Base-by-base conservation (phyloP, 2,888 invertebrate genomes). In the Acanthococcus lagerstroemiae region DNA sequence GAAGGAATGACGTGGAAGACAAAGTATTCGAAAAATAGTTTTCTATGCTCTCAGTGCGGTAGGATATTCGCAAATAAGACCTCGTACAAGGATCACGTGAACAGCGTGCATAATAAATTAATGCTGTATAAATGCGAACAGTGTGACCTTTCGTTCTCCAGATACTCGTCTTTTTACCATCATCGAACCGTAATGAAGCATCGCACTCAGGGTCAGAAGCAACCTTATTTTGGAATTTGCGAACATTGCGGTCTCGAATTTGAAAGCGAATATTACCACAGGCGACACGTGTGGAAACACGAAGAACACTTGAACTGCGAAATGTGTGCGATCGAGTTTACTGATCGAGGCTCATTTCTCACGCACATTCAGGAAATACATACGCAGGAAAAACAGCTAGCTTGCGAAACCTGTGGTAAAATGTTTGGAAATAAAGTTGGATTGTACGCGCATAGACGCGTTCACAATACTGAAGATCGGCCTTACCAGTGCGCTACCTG, bases 121-220 rank as follows among this genome's bases (percentile, higher is more conserved):
- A 45, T 21, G n/a, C 46, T 21, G 21, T 60, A 60, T 26, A 45
- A 48, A 19, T 60, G 60, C 60, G 60, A 60, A 60, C 46, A 60
- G 15, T 60, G 60, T 19, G 48, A 60, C 22, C 4, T 60, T 7
- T 50, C 48, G 7, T 60, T 60, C 26, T 48, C 19, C 21, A 48
- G 60, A 50, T 60, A 60, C 46, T 60, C 60, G 2, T 48, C 24
- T 17, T 60, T 48, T 4, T 60, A 60, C 17, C 60, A 60, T 48
- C 60, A 60, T 27, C 19, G 46, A 4, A 48, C 48, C 12, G 17
- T 48, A 27, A 27, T 45, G 17, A 60, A 60, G 24, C 60, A 60
- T 27, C n/a, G n/a, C n/a, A n/a, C n/a, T n/a, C n/a, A n/a, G n/a
- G n/a, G n/a, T n/a, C 21, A 45, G 24, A 27, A 26, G 19, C n/a